Evolutionary conservation across 2,888 invertebrate species (phyloP).

Genomic region (Pristionchus mayeri): DNA sequence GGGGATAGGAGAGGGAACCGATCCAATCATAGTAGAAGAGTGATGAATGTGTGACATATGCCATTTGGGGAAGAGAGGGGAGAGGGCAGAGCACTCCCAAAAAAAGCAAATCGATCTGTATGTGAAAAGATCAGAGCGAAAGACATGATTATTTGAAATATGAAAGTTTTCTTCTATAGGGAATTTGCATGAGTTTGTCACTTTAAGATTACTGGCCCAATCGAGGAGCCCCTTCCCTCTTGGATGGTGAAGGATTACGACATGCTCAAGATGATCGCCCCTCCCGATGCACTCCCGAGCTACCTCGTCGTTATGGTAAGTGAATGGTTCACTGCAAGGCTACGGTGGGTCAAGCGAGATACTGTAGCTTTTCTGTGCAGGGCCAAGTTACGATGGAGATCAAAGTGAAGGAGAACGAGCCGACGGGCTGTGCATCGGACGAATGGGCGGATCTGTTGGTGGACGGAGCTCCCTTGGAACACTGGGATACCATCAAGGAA

Average conservation of each 20-base stretch:
- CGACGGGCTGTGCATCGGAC: neutral
- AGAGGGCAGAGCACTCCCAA: neutral
- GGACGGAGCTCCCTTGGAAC: conserved; percentile 3
- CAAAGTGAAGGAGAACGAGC: neutral
- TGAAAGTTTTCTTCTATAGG: neutral
- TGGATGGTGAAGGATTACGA: neutral
- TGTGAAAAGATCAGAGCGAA: neutral
- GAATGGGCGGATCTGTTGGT: neutral
- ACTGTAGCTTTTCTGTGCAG: neutral
- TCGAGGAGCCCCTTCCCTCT: conserved; percentile 13
- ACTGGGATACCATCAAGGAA: neutral
- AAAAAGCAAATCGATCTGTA: neutral
- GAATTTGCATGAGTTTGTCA: neutral
- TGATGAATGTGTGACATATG: conserved; percentile 31
- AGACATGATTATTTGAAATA: neutral
- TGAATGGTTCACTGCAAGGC: neutral
- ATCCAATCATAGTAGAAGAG: conserved; percentile 19
- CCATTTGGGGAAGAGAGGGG: conserved; percentile 25
- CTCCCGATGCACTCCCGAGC: neutral
- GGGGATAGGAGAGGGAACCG: neutral
- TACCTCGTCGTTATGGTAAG: neutral
- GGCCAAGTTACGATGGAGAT: neutral
- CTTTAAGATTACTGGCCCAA: neutral
- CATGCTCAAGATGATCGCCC: neutral
- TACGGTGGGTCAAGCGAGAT: neutral